phyloP scores from a whole-genome alignment of 2,888 invertebrate species.

The Andrena bucephala region DNA sequence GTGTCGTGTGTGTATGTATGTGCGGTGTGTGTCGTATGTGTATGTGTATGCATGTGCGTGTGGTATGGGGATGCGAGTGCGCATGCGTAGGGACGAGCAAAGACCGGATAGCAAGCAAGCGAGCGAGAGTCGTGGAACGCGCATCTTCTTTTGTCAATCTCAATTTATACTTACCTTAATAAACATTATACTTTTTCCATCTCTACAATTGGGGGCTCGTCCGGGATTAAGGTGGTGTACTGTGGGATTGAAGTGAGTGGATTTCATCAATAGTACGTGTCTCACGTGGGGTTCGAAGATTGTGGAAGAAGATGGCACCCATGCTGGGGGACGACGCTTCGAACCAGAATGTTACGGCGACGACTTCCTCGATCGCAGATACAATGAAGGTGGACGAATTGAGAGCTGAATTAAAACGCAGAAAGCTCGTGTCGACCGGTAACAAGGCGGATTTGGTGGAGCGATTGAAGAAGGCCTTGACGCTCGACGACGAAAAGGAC shows the following conservation, averaged over 20 bases:
- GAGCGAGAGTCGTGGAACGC: too few species aligned
- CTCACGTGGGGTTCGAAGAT: neutral
- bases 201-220: neutral
- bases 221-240: neutral
- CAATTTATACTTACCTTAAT: too few species aligned
- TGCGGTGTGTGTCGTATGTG: too few species aligned
- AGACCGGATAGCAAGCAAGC: too few species aligned
- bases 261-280: neutral
- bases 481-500: slow-evolving; percentile 8
- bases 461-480: neutral
- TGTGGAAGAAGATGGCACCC: neutral
- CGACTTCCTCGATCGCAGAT: neutral
- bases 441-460: neutral
- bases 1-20: too few species aligned
- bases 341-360: neutral
- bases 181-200: too few species aligned
- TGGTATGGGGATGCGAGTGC: too few species aligned
- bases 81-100: too few species aligned
- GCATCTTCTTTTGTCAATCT: too few species aligned
- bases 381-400: neutral
- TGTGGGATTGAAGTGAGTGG: neutral
- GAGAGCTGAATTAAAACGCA: neutral
- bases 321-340: neutral
- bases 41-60: too few species aligned
- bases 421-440: neutral